These are phyloP conservation scores for Eledone cirrhosa DNA, from an alignment of 2,888 invertebrate genomes.

Conservation along the genomic window DNA sequence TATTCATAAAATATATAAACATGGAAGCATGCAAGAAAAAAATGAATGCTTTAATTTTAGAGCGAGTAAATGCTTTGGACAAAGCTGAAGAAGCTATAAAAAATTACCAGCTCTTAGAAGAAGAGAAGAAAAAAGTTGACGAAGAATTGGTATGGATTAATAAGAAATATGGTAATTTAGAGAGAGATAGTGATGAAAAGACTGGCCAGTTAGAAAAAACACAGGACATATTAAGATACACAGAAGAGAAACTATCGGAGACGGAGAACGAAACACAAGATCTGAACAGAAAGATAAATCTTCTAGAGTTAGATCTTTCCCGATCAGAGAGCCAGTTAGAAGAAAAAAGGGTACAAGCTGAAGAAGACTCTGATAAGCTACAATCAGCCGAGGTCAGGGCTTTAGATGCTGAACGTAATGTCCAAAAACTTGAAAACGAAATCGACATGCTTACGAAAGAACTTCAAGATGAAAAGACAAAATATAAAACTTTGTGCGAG, in stretches of 20 bases:
- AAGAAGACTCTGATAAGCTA: background rate
- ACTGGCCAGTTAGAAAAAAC: constrained; percentile 16
- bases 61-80: constrained; percentile 9
- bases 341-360: constrained; percentile 1
- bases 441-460: background rate
- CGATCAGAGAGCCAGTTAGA: background rate
- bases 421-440: background rate
- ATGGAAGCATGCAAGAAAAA: constrained; percentile 23
- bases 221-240: constrained; percentile 13
- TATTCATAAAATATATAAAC: too few relatives aligned
- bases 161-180: constrained; percentile 7
- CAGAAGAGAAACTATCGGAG: constrained; percentile 12
- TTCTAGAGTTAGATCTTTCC: constrained; percentile 1
- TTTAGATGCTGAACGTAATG: background rate
- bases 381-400: constrained; percentile 13
- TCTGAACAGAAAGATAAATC: background rate
- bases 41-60: background rate
- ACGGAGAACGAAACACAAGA: background rate
- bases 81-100: background rate
- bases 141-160: constrained; percentile 19
- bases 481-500: background rate
- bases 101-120: background rate
- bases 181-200: constrained; percentile 3
- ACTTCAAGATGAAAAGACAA: background rate
- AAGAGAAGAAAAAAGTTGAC: constrained; percentile 16